phyloP scores from a whole-genome alignment of 2,113 vertebrate species.

The Elachura formosa region DNA sequence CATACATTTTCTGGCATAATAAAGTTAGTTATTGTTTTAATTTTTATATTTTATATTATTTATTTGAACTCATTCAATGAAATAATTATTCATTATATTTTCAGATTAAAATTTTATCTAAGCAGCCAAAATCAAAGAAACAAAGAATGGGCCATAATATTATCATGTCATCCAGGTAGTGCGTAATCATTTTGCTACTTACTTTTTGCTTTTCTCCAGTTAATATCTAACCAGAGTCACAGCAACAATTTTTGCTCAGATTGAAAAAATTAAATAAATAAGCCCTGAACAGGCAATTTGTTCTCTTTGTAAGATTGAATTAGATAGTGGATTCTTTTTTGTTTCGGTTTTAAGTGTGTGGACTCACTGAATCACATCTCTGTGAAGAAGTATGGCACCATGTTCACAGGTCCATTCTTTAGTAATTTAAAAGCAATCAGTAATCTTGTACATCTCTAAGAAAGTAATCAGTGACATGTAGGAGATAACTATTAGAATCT shows the following conservation, averaged over 20 bases:
- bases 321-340: neutral
- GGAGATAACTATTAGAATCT: constrained; percentile 11
- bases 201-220: neutral
- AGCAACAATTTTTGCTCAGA: neutral
- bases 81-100: constrained; percentile 29
- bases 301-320: neutral
- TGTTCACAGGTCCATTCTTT: neutral
- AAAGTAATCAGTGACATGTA: neutral
- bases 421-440: constrained; percentile 27
- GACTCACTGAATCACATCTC: neutral
- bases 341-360: neutral
- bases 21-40: neutral
- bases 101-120: neutral
- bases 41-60: neutral
- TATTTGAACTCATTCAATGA: neutral
- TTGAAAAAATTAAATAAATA: constrained; percentile 18
- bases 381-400: neutral
- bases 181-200: neutral
- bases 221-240: neutral
- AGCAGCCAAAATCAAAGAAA: neutral
- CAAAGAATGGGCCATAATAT: neutral
- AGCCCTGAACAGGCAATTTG: neutral
- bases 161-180: neutral
- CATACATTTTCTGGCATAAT: neutral
- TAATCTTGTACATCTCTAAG: neutral